Base-by-base conservation (phyloP, 2,888 invertebrate species). In the Dicranocentrus wangi region DNA sequence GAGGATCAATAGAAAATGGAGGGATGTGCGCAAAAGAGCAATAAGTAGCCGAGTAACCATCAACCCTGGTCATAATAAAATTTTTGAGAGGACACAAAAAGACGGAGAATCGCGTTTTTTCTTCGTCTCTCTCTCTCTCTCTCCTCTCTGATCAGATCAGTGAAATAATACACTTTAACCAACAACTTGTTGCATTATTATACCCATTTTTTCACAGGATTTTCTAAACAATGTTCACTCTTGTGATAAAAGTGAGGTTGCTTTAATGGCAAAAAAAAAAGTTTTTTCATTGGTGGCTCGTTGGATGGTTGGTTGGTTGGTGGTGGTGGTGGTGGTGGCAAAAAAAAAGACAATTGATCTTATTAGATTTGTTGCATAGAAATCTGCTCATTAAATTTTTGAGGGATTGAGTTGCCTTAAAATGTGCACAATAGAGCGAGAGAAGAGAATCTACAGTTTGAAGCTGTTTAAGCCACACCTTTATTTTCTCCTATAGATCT, bases 301-400 rank as follows among this genome's bases (percentile, higher is more conserved):
- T n/a, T n/a, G n/a, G n/a, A n/a, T n/a, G n/a, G n/a, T n/a, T n/a
- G n/a, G n/a, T n/a, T n/a, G n/a, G n/a, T n/a, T 55, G 61, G 19
- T 61, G 61, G 17, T 71, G 61, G 28, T 47, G 25, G 70, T 55
- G n/a, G 23, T 55, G 55, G 21, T 21, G 15, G 55, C 23, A 55
- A 17, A n/a, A 60, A 21, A 17, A 17, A 63, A 78, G 78, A 78
- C 78, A 78, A 78, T 78, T 78, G 78, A 78, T 78, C 78, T 78
- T 78, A 78, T 78, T 78, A 78, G 78, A 70, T 78, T 69, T 70
- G 23, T 55, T 70, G 78, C 78, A 78, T 78, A 78, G 78, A 70
- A 78, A 78, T 78, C 63, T 70, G 25, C 78, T 78, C 78, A 78
- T 78, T 78, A 78, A 78, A 77, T 69, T 55, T 39, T 63, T 47